Conservation (phyloP, 2,888 invertebrate species). For the Pseudococcus viburni region DNA sequence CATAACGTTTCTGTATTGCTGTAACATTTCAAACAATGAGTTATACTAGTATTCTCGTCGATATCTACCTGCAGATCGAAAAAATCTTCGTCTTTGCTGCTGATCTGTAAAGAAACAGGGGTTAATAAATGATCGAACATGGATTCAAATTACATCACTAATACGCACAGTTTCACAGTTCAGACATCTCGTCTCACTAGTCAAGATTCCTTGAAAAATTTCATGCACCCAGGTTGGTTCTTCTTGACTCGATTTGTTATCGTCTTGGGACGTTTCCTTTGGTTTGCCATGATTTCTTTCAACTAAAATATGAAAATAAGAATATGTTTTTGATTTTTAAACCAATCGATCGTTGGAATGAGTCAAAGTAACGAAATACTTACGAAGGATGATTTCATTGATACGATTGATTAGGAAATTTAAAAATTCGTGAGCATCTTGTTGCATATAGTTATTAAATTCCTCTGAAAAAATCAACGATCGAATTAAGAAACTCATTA, state of each 20-base stretch:
- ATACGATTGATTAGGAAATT: constrained; percentile 99
- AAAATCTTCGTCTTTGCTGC: constrained; percentile 99
- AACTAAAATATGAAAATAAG: constrained; percentile 33
- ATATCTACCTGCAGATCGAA: constrained; percentile 99
- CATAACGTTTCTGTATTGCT: constrained; percentile 99
- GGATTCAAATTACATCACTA: constrained; percentile 50
- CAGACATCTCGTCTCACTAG: constrained; percentile 98
- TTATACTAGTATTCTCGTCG: constrained; percentile 99
- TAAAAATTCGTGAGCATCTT: constrained; percentile 99
- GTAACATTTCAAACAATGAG: constrained; percentile 97
- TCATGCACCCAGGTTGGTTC: constrained; percentile 99
- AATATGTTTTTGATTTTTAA: not conserved
- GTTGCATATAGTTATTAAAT: constrained; percentile 99
- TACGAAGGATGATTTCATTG: constrained; percentile 96
- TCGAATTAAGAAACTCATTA: not conserved
- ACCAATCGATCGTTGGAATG: not conserved
- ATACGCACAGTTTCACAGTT: constrained; percentile 95
- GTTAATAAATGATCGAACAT: not conserved
- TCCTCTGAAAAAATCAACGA: constrained; percentile 82
- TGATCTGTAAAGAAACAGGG: constrained; percentile 73
- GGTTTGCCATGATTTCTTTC: constrained; percentile 70
- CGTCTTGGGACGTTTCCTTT: constrained; percentile 74
- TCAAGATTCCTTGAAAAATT: constrained; percentile 99
- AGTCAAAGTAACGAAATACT: constrained; percentile 70
- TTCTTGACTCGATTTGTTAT: constrained; percentile 72